These are phyloP conservation scores for Bicyclus anynana DNA, from an alignment of 1,140 invertebrate species.

Conservation along the genomic window DNA sequence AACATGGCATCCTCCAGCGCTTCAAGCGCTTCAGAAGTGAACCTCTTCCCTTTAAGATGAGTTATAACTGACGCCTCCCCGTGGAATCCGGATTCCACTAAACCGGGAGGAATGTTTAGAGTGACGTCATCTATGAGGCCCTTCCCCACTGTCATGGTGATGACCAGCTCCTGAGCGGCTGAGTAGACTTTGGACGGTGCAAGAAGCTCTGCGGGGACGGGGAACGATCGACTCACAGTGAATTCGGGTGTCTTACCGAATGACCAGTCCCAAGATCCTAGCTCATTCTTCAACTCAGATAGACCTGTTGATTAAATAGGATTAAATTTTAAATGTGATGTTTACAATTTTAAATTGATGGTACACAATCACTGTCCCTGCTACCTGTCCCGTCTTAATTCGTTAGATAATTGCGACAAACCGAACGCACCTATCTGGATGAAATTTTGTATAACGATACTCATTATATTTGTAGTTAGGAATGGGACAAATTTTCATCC, in stretches of 20 bases:
- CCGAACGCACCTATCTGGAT: too few relatives aligned
- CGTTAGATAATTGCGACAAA: too few relatives aligned
- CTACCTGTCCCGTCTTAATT: too few relatives aligned
- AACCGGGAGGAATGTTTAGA: constrained; percentile 68
- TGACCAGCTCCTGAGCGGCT: constrained; percentile 64
- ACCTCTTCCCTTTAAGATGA: constrained; percentile 70
- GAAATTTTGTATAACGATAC: too few relatives aligned
- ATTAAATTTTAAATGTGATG: too few relatives aligned
- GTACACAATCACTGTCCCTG: too few relatives aligned
- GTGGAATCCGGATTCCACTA: constrained; percentile 71
- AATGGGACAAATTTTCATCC: too few relatives aligned
- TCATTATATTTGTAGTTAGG: too few relatives aligned
- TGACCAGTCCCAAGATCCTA: constrained; percentile 91
- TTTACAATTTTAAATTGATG: neutral
- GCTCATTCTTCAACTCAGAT: constrained; percentile 79
- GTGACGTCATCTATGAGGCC: constrained; percentile 72
- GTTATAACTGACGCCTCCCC: constrained; percentile 73
- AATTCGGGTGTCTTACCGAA: constrained; percentile 94
- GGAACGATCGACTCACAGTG: constrained; percentile 78
- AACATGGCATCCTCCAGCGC: constrained; percentile 71
- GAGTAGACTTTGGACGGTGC: constrained; percentile 57
- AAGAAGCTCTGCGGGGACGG: constrained; percentile 62
- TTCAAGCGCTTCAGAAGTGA: constrained; percentile 67
- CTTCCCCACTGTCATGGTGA: constrained; percentile 71
- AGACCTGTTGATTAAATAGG: constrained; percentile 78